These are phyloP conservation scores for Cyprinella venusta DNA, from an alignment of 2,797 vertebrate genomes.

Conservation along the genomic window DNA sequence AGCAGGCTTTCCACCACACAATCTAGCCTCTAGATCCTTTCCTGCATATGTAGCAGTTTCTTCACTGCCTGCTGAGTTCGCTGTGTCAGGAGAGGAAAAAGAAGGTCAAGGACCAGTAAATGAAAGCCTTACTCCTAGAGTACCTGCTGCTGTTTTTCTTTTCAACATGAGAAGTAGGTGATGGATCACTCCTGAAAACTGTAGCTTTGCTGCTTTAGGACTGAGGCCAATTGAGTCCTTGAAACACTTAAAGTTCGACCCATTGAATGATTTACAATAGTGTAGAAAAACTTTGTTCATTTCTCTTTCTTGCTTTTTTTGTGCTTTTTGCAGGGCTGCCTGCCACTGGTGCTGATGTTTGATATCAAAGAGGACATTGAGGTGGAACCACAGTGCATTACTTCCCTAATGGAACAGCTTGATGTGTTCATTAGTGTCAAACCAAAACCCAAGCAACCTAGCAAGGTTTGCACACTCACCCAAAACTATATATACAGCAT, in stretches of 20 bases:
- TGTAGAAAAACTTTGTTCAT: slow-evolving; percentile 34
- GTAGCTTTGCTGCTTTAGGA: slow-evolving; percentile 47
- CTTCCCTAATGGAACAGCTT: slow-evolving; percentile 96
- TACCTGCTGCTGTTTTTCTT: slow-evolving; percentile 57
- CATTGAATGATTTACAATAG: slow-evolving; percentile 46
- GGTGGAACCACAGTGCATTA: slow-evolving; percentile 93
- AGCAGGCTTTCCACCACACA: slow-evolving; percentile 6
- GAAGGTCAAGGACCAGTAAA: slow-evolving; percentile 36
- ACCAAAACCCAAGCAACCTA: slow-evolving; percentile 97
- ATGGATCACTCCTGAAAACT: slow-evolving; percentile 55
- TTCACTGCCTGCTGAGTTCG: slow-evolving; percentile 26
- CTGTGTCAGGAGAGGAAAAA: slow-evolving; percentile 31
- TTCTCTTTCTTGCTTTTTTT: slow-evolving; percentile 11
- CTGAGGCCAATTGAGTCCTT: slow-evolving; percentile 27
- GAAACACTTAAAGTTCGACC: slow-evolving; percentile 35
- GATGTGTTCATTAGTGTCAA: slow-evolving; percentile 99
- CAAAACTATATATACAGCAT: neutral
- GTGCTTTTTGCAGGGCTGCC: slow-evolving; percentile 86
- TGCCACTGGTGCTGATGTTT: slow-evolving; percentile 98
- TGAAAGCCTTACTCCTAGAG: slow-evolving; percentile 32
- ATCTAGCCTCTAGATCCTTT: slow-evolving; percentile 22
- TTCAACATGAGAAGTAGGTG: slow-evolving; percentile 53
- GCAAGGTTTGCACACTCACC: slow-evolving; percentile 84
- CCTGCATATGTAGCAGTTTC: slow-evolving; percentile 34
- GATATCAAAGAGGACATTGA: slow-evolving; percentile 99